Evolutionary conservation across 1,140 invertebrate species (phyloP), one percentile per base, ranked within the genome.

Genomic region (Heliothis subflexa): DNA sequence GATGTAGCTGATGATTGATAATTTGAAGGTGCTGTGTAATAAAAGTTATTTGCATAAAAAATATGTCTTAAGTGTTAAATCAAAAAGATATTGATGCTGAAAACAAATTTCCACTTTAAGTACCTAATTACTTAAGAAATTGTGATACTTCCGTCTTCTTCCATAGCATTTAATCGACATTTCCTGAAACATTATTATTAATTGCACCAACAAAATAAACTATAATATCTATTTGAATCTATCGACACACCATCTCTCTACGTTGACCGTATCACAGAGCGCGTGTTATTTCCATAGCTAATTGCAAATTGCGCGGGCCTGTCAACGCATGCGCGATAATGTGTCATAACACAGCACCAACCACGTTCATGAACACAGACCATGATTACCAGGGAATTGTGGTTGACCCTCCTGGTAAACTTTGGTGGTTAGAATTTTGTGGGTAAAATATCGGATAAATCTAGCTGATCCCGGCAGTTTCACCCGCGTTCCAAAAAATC

Each of bases 241-340:
- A 78, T 83, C 82, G 83, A 83, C 61, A 80, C 3, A 55, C 61
- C 54, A n/a, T 83, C 78, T 68, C 84, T 16, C 82, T 90, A 85
- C 40, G 47, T 78, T 81, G 80, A 81, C 79, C 83, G 78, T 75
- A 77, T 45, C 76, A 77, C 62, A 75, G 61, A 61, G 78, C 85
- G 73, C 83, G 82, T 84, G 88, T 86, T 89, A 88, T 91, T 90
- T 89, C 91, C 92, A 91, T 92, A 85, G 86, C 92, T 92, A 93
- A 93, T 93, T 93, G 92, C 84, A 92, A 93, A 93, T 93, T 90
- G 90, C 85, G 85, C 81, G 64, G 81, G 78, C 85, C 87, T 92
- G 89, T 90, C 91, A 93, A 88, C 90, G 86, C 80, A 79, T 70
- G 83, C 78, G 83, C 86, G 90, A 86, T 93, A 93, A 93, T 92